phyloP scores from a whole-genome alignment of 2,797 vertebrate species.

The Squalus acanthias region DNA sequence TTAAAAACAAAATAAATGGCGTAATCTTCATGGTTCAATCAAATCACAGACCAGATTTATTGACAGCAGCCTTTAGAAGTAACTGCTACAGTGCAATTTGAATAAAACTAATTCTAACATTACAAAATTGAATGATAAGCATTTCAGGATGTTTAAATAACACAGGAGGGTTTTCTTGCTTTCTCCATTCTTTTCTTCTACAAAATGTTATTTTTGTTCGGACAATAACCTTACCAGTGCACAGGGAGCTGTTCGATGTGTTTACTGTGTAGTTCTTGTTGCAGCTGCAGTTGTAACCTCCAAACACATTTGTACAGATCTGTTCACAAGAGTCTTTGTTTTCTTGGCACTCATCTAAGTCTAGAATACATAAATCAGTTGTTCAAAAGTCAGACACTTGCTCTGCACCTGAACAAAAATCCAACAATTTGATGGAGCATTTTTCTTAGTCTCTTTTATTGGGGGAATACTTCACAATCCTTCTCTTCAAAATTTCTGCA shows the following conservation, averaged over 20 bases:
- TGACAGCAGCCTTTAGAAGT: background rate
- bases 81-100: background rate
- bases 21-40: background rate
- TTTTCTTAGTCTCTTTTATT: background rate
- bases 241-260: background rate
- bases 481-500: background rate
- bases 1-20: background rate
- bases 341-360: background rate
- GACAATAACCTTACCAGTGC: slow-evolving; percentile 3
- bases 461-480: background rate
- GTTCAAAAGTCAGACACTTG: background rate
- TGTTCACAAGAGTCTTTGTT: background rate
- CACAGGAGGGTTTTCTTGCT: background rate
- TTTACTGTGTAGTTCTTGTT: background rate
- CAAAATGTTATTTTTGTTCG: background rate
- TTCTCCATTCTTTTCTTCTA: background rate
- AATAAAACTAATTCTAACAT: background rate
- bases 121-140: background rate
- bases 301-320: slow-evolving; percentile 29
- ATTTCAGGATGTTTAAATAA: background rate
- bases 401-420: background rate
- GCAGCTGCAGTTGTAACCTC: slow-evolving; percentile 30
- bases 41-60: background rate
- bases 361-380: background rate
- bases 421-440: background rate